Percentiles rank a stretch among this genome's conserved stretches.
Evolutionary conservation across 1,140 invertebrate species (phyloP).

Genomic region (Drosophila malerkotliana): DNA sequence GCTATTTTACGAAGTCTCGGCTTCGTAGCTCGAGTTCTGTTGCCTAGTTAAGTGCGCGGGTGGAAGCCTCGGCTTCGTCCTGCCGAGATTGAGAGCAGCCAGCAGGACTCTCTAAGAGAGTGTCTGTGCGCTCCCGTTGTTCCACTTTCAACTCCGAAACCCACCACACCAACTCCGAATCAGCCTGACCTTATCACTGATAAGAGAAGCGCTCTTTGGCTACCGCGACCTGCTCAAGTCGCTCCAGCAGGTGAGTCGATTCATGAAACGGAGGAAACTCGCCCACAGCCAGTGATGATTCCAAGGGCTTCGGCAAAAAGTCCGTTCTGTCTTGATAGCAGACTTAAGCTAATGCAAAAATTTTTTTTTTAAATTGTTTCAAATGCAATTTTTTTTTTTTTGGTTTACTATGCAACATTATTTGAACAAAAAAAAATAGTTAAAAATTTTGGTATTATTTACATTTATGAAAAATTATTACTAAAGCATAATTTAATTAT

Average conservation of each 20-base stretch:
- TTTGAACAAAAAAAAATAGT: no score
- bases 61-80: conserved; percentile 45
- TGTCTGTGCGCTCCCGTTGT: conserved; percentile 10
- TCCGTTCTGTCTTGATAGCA: background rate
- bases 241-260: conserved; percentile 16
- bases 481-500: no score
- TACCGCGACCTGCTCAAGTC: conserved; percentile 44
- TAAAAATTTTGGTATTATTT: no score
- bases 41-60: conserved; percentile 60
- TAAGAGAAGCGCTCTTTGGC: conserved; percentile 52
- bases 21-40: conserved; percentile 13
- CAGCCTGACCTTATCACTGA: conserved; percentile 58
- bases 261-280: background rate
- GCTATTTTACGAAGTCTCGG: conserved; percentile 23
- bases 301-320: background rate
- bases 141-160: conserved; percentile 62
- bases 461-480: no score
- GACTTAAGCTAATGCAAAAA: background rate
- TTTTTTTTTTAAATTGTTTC: no score
- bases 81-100: conserved; percentile 20
- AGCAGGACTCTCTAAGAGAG: conserved; percentile 9
- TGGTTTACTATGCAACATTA: no score
- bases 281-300: background rate
- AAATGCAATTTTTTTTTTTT: no score
- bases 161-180: conserved; percentile 60